These are phyloP conservation scores for Actinia tenebrosa DNA, from an alignment of 64 coral and sea anemone species.

Conservation along the genomic window DNA sequence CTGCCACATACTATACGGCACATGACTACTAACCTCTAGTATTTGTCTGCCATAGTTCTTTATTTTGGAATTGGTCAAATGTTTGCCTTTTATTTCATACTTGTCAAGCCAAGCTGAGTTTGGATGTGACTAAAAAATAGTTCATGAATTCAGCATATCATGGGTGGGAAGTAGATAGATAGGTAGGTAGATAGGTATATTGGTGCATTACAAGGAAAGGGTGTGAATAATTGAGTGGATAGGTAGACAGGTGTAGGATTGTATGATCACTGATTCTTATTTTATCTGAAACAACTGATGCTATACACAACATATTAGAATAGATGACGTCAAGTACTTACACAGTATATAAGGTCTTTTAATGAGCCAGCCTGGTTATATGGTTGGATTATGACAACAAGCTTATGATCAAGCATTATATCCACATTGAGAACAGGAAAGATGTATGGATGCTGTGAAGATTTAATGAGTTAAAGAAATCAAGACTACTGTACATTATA, in stretches of 20 bases:
- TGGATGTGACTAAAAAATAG: constrained; percentile 34
- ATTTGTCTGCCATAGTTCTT: constrained; percentile 50
- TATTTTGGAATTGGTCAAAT: constrained; percentile 21
- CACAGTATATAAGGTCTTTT: constrained; percentile 62
- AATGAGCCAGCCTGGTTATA: constrained; percentile 39
- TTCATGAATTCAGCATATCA: neutral
- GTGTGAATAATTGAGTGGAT: neutral
- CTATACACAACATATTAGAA: too few relatives aligned
- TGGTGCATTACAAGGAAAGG: neutral
- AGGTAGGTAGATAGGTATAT: neutral
- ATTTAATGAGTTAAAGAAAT: too few relatives aligned
- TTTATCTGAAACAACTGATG: too few relatives aligned
- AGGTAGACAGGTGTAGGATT: too few relatives aligned
- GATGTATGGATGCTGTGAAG: constrained; percentile 32
- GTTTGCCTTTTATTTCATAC: constrained; percentile 46
- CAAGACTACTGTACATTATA: too few relatives aligned
- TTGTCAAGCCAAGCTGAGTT: constrained; percentile 40
- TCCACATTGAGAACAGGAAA: constrained; percentile 38
- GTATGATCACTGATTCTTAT: too few relatives aligned
- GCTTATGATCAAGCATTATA: constrained; percentile 40
- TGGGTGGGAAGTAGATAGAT: neutral
- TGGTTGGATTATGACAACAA: constrained; percentile 48
- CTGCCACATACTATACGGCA: neutral
- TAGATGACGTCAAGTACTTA: neutral
- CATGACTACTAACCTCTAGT: constrained; percentile 28